Conservation (phyloP, 2,888 invertebrate genomes). For the Oegoconia quadripuncta region DNA sequence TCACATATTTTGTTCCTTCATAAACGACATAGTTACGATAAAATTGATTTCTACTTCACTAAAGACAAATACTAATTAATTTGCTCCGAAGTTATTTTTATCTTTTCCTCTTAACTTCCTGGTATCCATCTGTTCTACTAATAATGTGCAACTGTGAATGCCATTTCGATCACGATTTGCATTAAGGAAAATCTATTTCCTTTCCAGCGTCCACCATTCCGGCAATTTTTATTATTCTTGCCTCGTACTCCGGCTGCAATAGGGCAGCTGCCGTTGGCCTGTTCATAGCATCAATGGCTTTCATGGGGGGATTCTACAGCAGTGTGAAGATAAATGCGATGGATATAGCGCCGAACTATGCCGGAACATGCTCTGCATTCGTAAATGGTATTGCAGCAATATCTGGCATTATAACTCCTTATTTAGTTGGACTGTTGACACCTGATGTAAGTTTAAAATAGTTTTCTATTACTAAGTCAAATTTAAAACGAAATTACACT, state of each 20-base stretch:
- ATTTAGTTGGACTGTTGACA: constrained; percentile 79
- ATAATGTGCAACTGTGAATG: not conserved
- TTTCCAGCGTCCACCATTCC: constrained; percentile 80
- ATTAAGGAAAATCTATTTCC: constrained; percentile 28
- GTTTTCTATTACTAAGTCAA: not conserved
- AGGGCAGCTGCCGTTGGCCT: constrained; percentile 65
- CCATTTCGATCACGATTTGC: not conserved
- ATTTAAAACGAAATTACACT: not conserved
- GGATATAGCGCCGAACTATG: constrained; percentile 82
- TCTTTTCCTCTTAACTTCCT: too few relatives aligned
- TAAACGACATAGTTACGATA: too few relatives aligned
- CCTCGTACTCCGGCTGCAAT: constrained; percentile 82
- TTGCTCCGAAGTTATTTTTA: too few relatives aligned
- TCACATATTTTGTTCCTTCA: too few relatives aligned
- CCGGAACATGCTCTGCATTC: constrained; percentile 82
- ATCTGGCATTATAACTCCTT: constrained; percentile 81
- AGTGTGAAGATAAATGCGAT: constrained; percentile 83
- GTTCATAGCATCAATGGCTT: constrained; percentile 81
- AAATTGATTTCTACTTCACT: too few relatives aligned
- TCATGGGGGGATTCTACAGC: constrained; percentile 85
- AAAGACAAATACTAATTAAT: too few relatives aligned
- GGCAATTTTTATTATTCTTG: constrained; percentile 80
- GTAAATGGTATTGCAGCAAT: constrained; percentile 81
- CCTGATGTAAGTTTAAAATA: constrained; percentile 71
- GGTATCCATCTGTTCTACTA: too few relatives aligned